Conservation (phyloP, 2,113 vertebrate genomes). For the Gadus chalcogrammus region DNA sequence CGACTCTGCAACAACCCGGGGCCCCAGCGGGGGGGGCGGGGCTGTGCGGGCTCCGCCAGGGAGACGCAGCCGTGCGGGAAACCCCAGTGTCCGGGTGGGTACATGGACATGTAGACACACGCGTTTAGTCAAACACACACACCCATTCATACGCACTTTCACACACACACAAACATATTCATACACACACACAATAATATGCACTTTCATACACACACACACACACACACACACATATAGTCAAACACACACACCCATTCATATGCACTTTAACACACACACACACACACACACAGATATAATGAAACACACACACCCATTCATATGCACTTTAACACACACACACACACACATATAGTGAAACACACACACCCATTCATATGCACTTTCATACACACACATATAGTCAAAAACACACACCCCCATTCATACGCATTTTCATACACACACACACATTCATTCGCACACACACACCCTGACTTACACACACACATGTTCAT, state of each 20-base stretch:
- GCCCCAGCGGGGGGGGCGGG: constrained; percentile 83
- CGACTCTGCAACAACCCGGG: constrained; percentile 91
- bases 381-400: too few species aligned
- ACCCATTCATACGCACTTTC: constrained; percentile 4
- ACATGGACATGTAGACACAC: neutral
- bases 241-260: neutral
- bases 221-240: constrained; percentile 4
- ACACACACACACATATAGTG: constrained; percentile 3
- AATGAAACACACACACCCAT: constrained; percentile 1
- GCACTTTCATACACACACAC: neutral
- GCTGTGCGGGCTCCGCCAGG: constrained; percentile 77
- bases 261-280: too few species aligned
- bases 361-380: neutral
- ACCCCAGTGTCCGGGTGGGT: constrained; percentile 84
- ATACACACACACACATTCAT: too few species aligned
- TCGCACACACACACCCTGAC: too few species aligned
- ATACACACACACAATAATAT: too few species aligned
- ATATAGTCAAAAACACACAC: too few species aligned
- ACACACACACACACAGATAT: too few species aligned
- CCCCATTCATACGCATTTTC: too few species aligned
- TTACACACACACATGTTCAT: too few species aligned
- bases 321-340: neutral
- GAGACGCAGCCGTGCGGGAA: constrained; percentile 82
- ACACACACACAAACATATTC: too few species aligned
- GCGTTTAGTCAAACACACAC: constrained; percentile 5